Conservation (phyloP, 2,797 vertebrate genomes). For the Ficedula albicollis region DNA sequence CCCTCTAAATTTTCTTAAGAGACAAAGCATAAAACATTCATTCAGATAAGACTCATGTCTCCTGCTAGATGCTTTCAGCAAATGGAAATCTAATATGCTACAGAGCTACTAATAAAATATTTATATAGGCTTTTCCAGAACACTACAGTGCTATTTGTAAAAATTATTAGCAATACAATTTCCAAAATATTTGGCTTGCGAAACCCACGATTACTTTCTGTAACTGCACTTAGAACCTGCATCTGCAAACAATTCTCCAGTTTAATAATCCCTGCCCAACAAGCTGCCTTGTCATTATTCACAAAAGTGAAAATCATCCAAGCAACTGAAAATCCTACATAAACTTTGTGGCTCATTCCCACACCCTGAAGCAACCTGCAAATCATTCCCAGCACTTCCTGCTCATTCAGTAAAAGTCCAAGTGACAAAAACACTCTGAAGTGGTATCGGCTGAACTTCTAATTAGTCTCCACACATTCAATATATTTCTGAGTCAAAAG, state of each 20-base stretch:
- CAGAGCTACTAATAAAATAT: constrained; percentile 74
- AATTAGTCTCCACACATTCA: background rate
- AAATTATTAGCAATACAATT: constrained; percentile 40
- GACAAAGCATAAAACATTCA: constrained; percentile 68
- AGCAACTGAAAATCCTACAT: background rate
- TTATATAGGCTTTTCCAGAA: constrained; percentile 61
- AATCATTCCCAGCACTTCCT: background rate
- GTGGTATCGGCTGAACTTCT: background rate
- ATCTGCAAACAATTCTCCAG: constrained; percentile 1
- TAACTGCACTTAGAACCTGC: background rate
- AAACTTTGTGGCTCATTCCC: background rate
- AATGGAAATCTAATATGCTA: constrained; percentile 66
- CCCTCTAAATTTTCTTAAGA: constrained; percentile 59
- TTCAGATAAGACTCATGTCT: constrained; percentile 57
- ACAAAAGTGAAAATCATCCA: background rate
- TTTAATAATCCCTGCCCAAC: background rate
- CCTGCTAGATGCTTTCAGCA: constrained; percentile 64
- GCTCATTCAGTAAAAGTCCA: background rate
- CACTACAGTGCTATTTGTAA: constrained; percentile 31
- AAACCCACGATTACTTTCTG: constrained; percentile 22
- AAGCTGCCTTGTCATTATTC: background rate
- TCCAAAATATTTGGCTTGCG: constrained; percentile 48
- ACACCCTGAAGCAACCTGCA: background rate
- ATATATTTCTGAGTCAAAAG: background rate
- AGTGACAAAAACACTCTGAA: background rate